These are phyloP conservation scores for Drepana arcuata DNA, from an alignment of 1,140 invertebrate genomes.

Conservation along the genomic window DNA sequence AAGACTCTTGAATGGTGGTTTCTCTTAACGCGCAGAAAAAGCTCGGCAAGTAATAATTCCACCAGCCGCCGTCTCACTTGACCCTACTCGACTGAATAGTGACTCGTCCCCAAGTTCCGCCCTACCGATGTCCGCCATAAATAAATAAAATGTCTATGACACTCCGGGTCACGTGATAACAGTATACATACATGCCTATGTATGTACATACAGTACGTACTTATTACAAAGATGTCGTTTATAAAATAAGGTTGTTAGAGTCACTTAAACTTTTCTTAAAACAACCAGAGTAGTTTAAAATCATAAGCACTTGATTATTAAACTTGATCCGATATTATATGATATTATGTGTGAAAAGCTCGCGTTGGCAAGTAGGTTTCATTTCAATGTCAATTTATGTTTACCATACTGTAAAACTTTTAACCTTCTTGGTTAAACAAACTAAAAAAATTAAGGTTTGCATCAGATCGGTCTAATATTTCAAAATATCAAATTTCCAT, in stretches of 20 bases:
- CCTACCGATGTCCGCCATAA: slow-evolving; percentile 10
- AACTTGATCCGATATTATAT: background rate
- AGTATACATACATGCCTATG: slow-evolving; percentile 5
- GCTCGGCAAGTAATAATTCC: slow-evolving; percentile 4
- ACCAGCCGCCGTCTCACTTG: slow-evolving; percentile 8
- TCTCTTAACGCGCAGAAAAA: slow-evolving; percentile 2
- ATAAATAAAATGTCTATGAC: no score
- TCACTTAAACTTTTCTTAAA: background rate
- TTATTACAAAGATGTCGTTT: background rate
- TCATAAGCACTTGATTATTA: background rate
- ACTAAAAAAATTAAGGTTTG: no score
- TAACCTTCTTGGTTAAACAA: no score
- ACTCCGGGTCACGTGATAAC: no score
- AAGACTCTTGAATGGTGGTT: slow-evolving; percentile 1
- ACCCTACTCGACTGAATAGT: slow-evolving; percentile 15
- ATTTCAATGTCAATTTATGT: no score
- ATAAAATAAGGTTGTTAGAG: background rate
- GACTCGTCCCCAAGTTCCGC: slow-evolving; percentile 1
- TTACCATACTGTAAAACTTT: no score
- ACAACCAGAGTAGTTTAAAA: background rate
- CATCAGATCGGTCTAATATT: no score
- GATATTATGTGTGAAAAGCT: no score
- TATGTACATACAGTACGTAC: background rate
- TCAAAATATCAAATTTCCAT: no score
- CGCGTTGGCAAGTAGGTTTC: no score